Percentiles rank a stretch among this genome's conserved stretches.
phyloP scores from a whole-genome alignment of 2,797 vertebrate genomes.

The Choloepus didactylus region DNA sequence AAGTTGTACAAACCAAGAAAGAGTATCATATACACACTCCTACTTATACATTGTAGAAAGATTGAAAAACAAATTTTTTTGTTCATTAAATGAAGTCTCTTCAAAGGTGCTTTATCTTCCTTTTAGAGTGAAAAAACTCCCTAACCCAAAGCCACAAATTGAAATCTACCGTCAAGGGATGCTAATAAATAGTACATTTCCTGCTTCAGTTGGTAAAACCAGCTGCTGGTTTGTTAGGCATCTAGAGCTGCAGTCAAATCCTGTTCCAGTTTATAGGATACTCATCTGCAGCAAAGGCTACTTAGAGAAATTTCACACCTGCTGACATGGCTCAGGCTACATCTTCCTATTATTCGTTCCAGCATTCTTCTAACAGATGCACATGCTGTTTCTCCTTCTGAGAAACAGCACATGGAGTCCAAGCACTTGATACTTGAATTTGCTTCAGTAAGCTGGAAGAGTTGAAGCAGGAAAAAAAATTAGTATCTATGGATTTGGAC shows the following conservation, averaged over 20 bases:
- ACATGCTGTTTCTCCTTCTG: conserved; percentile 94
- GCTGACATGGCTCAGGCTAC: conserved; percentile 90
- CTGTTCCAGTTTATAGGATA: conserved; percentile 89
- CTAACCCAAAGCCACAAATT: conserved; percentile 72
- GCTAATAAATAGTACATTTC: conserved; percentile 61
- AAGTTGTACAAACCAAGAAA: conserved; percentile 82
- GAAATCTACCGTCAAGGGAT: conserved; percentile 73
- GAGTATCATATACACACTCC: conserved; percentile 76
- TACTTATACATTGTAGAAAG: conserved; percentile 78
- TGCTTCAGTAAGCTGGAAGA: conserved; percentile 92
- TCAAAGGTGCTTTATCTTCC: conserved; percentile 69
- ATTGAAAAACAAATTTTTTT: conserved; percentile 75
- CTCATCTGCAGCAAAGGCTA: conserved; percentile 90
- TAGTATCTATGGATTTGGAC: conserved; percentile 54
- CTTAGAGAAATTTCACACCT: conserved; percentile 92
- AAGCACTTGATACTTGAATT: conserved; percentile 95
- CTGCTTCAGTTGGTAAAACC: conserved; percentile 71
- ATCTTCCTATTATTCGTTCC: conserved; percentile 94
- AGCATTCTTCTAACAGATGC: conserved; percentile 94
- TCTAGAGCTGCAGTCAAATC: conserved; percentile 87
- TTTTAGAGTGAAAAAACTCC: conserved; percentile 61
- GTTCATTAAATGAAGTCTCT: conserved; percentile 77
- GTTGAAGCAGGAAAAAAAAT: conserved; percentile 47
- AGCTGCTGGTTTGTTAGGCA: conserved; percentile 81
- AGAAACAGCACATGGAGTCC: conserved; percentile 99